Percentiles rank a stretch among this genome's conserved stretches.
These are phyloP conservation scores for Todus mexicanus DNA, from an alignment of 2,797 vertebrate genomes.

Conservation along the genomic window DNA sequence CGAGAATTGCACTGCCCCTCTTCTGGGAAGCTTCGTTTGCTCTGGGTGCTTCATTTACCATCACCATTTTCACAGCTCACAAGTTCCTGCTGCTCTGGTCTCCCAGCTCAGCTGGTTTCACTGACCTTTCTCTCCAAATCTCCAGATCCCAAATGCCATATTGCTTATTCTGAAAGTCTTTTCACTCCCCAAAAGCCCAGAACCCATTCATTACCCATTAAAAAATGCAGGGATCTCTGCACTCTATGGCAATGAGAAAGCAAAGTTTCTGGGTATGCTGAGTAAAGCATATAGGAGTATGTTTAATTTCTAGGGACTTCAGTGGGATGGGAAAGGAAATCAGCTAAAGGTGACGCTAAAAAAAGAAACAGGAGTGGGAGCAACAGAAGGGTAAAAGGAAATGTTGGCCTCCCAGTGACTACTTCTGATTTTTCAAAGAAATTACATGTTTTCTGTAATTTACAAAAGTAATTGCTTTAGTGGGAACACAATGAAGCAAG, in stretches of 20 bases:
- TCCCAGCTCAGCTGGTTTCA: background rate
- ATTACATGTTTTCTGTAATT: background rate
- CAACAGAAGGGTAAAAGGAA: background rate
- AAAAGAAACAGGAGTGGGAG: background rate
- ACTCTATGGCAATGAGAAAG: background rate
- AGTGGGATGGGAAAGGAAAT: background rate
- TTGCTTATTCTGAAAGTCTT: background rate
- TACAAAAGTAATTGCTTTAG: background rate
- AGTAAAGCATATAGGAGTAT: background rate
- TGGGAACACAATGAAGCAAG: background rate
- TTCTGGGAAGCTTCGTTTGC: background rate
- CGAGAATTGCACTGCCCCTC: background rate
- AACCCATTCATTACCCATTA: background rate
- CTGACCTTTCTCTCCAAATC: background rate
- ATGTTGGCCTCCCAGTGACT: background rate
- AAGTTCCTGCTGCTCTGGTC: background rate
- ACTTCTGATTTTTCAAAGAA: background rate
- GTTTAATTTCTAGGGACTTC: background rate
- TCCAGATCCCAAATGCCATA: background rate
- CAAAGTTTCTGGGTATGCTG: background rate
- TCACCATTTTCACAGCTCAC: background rate
- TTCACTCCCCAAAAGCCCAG: background rate
- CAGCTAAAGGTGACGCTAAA: background rate
- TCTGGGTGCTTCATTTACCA: background rate
- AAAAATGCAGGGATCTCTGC: background rate